Conservation (phyloP, 2,113 vertebrate genomes). For the Aphyosemion australe region DNA sequence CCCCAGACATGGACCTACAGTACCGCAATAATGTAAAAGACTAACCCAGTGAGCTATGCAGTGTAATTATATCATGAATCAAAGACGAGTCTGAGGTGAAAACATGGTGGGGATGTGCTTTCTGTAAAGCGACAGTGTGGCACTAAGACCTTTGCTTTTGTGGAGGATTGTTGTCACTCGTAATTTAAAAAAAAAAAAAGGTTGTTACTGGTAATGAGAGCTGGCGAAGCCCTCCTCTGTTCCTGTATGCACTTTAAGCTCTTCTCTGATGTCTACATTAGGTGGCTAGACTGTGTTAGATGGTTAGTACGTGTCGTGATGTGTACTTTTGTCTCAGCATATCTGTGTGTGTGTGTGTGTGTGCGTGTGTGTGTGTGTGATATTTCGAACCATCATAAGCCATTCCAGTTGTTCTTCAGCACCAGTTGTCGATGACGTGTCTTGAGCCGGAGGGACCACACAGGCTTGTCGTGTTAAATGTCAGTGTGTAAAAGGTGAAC, state of each 20-base stretch:
- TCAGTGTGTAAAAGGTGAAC: constrained; percentile 83
- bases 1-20: constrained; percentile 32
- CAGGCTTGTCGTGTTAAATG: constrained; percentile 85
- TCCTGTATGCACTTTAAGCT: constrained; percentile 80
- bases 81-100: constrained; percentile 57
- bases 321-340: constrained; percentile 44
- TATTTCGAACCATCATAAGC: constrained; percentile 74
- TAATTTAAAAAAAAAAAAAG: constrained; percentile 1
- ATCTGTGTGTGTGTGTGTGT: constrained; percentile 13
- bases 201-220: constrained; percentile 40
- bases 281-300: constrained; percentile 69
- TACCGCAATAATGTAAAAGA: constrained; percentile 93
- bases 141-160: constrained; percentile 54
- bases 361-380: constrained; percentile 1
- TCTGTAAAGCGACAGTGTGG: constrained; percentile 39
- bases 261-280: constrained; percentile 77
- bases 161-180: constrained; percentile 45
- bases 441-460: constrained; percentile 71
- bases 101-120: constrained; percentile 44
- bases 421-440: constrained; percentile 74
- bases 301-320: constrained; percentile 60
- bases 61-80: constrained; percentile 73
- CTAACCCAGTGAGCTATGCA: constrained; percentile 94
- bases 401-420: constrained; percentile 81
- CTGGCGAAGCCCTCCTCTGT: constrained; percentile 57